Evolutionary conservation across 2,888 invertebrate species (phyloP), one percentile per base, ranked within the genome.

Genomic region (Helobdella robusta): DNA sequence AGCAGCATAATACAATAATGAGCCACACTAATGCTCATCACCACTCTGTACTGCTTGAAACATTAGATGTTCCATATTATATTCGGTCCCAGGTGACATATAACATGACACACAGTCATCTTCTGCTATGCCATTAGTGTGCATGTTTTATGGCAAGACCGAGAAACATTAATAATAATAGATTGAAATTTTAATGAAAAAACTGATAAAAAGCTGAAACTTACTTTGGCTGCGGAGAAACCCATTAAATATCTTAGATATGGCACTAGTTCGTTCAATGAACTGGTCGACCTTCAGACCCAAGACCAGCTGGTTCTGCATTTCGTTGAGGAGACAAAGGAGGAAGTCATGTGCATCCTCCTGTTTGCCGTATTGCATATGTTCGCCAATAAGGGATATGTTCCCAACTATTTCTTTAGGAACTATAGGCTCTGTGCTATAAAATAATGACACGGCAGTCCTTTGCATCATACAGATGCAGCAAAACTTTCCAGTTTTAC

Each of bases 281-380:
- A 2, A 50, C 18, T 46, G 46, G 34, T 62, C 62, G 2, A 15
- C 23, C 23, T 23, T 34, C n/a, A 44, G 28, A 44, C 15, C 34
- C 4, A 36, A 23, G 3, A 62, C 23, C 4, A 62, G 62, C 30
- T 46, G 32, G 6, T 50, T 20, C 34, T 62, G 62, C 28, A 62
- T 28, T 11, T 25, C 44, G 28, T 46, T 50, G 28, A 62, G 32
- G n/a, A 62, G 50, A n/a, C 50, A 48, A 11, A 48, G 50, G 20
- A 62, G 62, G 23, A 62, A 62, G 8, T 62, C 62, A 30, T 62
- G 62, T 23, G 62, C 62, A 62, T 62, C 62, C 35, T 62, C 62
- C 18, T 62, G 62, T 18, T 48, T 28, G 18, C 62, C 62, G 4
- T 30, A 2, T 20, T 20, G 30, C 62, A 62, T 30, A 23, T 62